A percentile compares a stretch with the other conserved stretches of the same genome.
phyloP scores from a whole-genome alignment of 2,113 vertebrate species.

The Podiceps cristatus region DNA sequence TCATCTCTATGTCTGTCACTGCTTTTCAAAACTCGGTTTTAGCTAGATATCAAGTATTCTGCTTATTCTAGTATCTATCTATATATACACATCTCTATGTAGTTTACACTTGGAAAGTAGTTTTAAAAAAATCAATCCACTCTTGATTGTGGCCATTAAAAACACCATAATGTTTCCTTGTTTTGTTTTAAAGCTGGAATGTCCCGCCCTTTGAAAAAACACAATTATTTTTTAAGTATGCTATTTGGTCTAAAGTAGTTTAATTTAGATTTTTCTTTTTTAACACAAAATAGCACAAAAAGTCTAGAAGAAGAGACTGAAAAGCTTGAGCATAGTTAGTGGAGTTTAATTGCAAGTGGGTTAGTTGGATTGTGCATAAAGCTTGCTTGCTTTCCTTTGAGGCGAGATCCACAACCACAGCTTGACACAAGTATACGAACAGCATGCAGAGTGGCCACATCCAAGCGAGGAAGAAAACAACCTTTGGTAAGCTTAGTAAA shows the following conservation, averaged over 20 bases:
- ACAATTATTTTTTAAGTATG: not conserved
- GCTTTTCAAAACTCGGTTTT: conserved; percentile 9
- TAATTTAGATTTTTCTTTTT: not conserved
- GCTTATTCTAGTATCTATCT: not conserved
- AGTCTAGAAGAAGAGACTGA: not conserved
- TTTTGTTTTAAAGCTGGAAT: not conserved
- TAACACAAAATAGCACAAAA: not conserved
- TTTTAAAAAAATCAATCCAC: not conserved
- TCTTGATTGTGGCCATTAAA: not conserved
- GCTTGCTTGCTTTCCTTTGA: not conserved
- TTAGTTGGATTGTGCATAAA: not conserved
- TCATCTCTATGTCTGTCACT: not conserved
- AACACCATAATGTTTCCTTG: not conserved
- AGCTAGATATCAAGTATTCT: not conserved
- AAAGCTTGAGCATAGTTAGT: conserved; percentile 30
- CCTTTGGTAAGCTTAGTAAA: not conserved
- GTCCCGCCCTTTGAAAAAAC: not conserved
- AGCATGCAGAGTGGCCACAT: conserved; percentile 40
- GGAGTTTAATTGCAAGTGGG: conserved; percentile 21
- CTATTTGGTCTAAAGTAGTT: not conserved
- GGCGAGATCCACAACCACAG: conserved; percentile 8
- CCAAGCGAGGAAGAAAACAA: not conserved
- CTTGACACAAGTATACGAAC: not conserved
- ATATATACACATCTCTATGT: not conserved
- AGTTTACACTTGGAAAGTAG: not conserved